Base-by-base conservation (phyloP, 2,888 invertebrate genomes). In the Clusia tigrina region DNA sequence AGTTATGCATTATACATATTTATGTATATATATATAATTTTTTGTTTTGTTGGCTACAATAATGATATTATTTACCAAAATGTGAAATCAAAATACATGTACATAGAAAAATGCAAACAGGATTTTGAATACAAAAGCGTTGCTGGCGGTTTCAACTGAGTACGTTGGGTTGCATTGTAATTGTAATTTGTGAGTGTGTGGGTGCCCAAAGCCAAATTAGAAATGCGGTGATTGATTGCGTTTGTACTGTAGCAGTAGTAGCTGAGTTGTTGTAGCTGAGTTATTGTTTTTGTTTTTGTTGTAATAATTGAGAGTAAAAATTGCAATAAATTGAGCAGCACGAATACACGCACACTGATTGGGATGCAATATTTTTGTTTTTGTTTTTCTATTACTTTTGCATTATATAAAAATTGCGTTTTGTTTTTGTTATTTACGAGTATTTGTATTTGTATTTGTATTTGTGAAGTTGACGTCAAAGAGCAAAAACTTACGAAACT, bases 131-230 rank as follows among this genome's bases (percentile, higher is more conserved):
- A 59, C 48, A 20, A 48, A 32, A 67, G 67, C 67, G 48, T 59
- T 64, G 64, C n/a, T n/a, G n/a, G n/a, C 61, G 60, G 18, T 51
- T 60, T 32, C 12, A 20, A 5, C 48, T 5, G 5, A 20, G 48
- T 18, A 48, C 48, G 48, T 20, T 42, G 10, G 3, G n/a, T 22
- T 61, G 62, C n/a, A n/a, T n/a, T 62, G 54, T 55, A 17, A 26
- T 46, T 54, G 59, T 57, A 53, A n/a, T 46, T 52, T 56, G 25
- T 20, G 42, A n/a, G 42, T 55, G 56, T 51, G 57, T 54, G 54
- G 48, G 67, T 68, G 67, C 67, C 67, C 71, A 70, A 78, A 77
- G 77, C 77, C 71, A 69, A 60, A 74, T 71, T 66, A 57, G 60
- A 75, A 75, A 66, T 74, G 70, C 60, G 56, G 66, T 67, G 67